These are phyloP conservation scores for Scortum barcoo DNA, from an alignment of 2,113 vertebrate genomes.

Conservation along the genomic window DNA sequence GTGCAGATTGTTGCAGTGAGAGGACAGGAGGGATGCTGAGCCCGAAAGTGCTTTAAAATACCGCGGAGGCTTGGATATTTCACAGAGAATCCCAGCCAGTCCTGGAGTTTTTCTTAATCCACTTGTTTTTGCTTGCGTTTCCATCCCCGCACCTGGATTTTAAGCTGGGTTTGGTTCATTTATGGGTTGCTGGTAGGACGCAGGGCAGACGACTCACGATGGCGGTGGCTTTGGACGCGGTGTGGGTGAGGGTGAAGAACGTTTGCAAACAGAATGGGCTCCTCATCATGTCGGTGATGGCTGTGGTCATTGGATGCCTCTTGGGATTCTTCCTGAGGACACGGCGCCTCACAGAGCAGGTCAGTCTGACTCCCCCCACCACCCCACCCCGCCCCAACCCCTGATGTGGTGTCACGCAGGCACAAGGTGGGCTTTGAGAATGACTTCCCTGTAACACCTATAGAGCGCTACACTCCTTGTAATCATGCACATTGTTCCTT, in stretches of 20 bases:
- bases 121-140: background rate
- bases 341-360: slow-evolving; percentile 92
- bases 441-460: background rate
- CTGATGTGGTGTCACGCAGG: slow-evolving; percentile 16
- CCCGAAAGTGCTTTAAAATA: slow-evolving; percentile 49
- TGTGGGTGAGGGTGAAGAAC: slow-evolving; percentile 90
- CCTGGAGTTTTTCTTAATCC: slow-evolving; percentile 20
- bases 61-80: slow-evolving; percentile 45
- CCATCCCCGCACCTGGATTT: slow-evolving; percentile 48
- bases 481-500: background rate
- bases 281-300: slow-evolving; percentile 95
- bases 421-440: background rate
- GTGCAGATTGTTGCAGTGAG: slow-evolving; percentile 60
- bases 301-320: slow-evolving; percentile 95
- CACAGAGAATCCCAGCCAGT: background rate
- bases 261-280: slow-evolving; percentile 94
- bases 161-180: slow-evolving; percentile 45
- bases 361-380: slow-evolving; percentile 75
- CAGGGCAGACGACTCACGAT: slow-evolving; percentile 81
- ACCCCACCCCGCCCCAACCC: slow-evolving; percentile 11
- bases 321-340: slow-evolving; percentile 97
- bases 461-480: background rate
- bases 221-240: slow-evolving; percentile 89
- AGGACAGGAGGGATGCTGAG: slow-evolving; percentile 59
- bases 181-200: slow-evolving; percentile 86